A percentile compares a stretch with the other conserved stretches of the same genome.
Evolutionary conservation across 2,888 invertebrate species (phyloP).

Genomic region (Lomographa bimaculata): DNA sequence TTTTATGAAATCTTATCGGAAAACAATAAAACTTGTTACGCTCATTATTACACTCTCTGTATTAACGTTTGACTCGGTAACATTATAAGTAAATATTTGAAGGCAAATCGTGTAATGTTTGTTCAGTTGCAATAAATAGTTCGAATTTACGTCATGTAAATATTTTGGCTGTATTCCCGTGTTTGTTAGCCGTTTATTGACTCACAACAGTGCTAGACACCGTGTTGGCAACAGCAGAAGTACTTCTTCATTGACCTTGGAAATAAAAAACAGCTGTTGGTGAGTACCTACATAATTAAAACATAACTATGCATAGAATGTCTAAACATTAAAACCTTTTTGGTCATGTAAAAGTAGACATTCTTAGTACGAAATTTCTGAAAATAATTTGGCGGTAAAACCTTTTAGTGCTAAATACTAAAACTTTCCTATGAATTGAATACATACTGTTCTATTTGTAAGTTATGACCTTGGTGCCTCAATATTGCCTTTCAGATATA

Average conservation of each 20-base stretch:
- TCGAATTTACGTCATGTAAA: slow-evolving; percentile 69
- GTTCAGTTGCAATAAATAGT: slow-evolving; percentile 60
- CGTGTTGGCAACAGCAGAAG: slow-evolving; percentile 56
- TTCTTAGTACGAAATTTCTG: too few relatives aligned
- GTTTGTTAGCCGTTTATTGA: slow-evolving; percentile 63
- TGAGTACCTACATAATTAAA: too few relatives aligned
- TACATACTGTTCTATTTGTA: too few relatives aligned
- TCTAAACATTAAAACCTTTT: too few relatives aligned
- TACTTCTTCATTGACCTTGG: slow-evolving; percentile 61
- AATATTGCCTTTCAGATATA: slow-evolving; percentile 12
- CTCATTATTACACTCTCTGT: slow-evolving; percentile 8
- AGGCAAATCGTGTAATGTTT: slow-evolving; percentile 42
- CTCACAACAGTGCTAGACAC: slow-evolving; percentile 54
- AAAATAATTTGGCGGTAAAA: too few relatives aligned
- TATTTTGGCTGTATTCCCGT: slow-evolving; percentile 69
- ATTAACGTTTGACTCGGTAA: slow-evolving; percentile 19
- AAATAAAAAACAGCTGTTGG: slow-evolving; percentile 66
- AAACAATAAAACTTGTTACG: slow-evolving; percentile 14
- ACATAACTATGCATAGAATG: too few relatives aligned
- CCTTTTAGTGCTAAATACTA: too few relatives aligned
- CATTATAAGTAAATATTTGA: slow-evolving; percentile 8
- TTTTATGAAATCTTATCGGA: slow-evolving; percentile 47
- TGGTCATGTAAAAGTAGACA: too few relatives aligned
- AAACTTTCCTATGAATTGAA: too few relatives aligned
- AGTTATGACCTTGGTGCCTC: slow-evolving; percentile 15